A percentile compares a stretch with the other conserved stretches of the same genome.
Conservation (phyloP, 2,888 invertebrate genomes). For the Molorchus minor region DNA sequence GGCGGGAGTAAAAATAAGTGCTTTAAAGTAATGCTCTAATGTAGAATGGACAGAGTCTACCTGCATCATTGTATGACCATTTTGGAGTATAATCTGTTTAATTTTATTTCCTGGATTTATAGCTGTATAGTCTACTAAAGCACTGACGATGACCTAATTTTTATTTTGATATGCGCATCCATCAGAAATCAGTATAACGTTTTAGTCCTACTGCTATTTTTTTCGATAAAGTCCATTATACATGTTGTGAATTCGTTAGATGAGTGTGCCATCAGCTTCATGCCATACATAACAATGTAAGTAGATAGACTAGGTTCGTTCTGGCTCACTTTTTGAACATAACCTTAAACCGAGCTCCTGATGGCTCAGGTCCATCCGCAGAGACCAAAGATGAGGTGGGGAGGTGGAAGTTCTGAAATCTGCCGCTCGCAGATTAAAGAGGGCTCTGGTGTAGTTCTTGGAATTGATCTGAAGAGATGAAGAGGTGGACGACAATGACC, state of each 20-base stretch:
- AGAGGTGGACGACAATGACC: too few species aligned
- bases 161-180: slow-evolving; percentile 6
- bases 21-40: neutral
- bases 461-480: too few species aligned
- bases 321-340: too few species aligned
- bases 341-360: too few species aligned
- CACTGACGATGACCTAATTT: slow-evolving; percentile 1
- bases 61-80: slow-evolving; percentile 6
- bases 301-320: too few species aligned
- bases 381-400: too few species aligned
- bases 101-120: neutral
- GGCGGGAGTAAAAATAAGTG: neutral
- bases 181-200: slow-evolving; percentile 2
- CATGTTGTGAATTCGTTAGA: slow-evolving; percentile 4
- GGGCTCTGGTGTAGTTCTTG: too few species aligned
- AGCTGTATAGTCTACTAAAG: neutral
- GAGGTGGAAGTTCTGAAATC: too few species aligned
- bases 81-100: neutral
- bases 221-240: neutral
- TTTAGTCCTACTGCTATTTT: neutral
- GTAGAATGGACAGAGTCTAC: neutral
- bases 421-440: too few species aligned
- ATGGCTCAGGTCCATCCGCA: too few species aligned
- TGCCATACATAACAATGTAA: slow-evolving; percentile 12
- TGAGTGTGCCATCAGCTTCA: neutral